phyloP scores from a whole-genome alignment of 1,140 invertebrate species.

The Procambarus clarkii region DNA sequence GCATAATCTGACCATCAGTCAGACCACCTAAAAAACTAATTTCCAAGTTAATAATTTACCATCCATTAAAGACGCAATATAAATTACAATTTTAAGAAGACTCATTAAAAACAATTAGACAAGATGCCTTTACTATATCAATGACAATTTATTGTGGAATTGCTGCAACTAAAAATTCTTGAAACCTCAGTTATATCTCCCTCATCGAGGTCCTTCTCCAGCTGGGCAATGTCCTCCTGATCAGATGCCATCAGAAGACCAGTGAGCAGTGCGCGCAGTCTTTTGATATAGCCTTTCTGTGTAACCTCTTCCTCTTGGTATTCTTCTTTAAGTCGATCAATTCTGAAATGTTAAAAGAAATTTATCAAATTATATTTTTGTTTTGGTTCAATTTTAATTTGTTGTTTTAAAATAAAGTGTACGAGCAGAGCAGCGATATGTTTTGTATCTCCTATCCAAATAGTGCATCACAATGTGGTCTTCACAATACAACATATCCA shows the following conservation, averaged over 20 bases:
- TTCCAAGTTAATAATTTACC: no score
- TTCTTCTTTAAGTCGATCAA: slow-evolving; percentile 28
- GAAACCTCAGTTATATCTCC: slow-evolving; percentile 51
- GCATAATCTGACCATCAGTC: no score
- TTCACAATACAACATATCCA: no score
- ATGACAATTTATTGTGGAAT: no score
- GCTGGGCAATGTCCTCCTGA: not conserved
- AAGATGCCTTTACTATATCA: no score
- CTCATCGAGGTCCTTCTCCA: slow-evolving; percentile 28
- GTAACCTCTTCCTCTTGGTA: slow-evolving; percentile 53
- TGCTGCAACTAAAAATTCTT: not conserved
- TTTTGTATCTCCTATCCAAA: not conserved
- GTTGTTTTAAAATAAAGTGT: not conserved
- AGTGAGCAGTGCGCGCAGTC: slow-evolving; percentile 14
- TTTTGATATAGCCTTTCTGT: slow-evolving; percentile 49
- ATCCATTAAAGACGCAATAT: no score
- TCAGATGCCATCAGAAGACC: slow-evolving; percentile 12
- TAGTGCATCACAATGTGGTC: not conserved
- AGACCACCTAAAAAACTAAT: no score
- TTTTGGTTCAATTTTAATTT: not conserved
- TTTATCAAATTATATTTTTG: not conserved
- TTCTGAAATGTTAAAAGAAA: slow-evolving; percentile 8
- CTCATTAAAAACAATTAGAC: no score
- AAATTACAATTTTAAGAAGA: no score
- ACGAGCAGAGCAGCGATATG: not conserved